Evolutionary conservation across 1,140 invertebrate genomes (phyloP).

Genomic region (Sminthurides bifidus): DNA sequence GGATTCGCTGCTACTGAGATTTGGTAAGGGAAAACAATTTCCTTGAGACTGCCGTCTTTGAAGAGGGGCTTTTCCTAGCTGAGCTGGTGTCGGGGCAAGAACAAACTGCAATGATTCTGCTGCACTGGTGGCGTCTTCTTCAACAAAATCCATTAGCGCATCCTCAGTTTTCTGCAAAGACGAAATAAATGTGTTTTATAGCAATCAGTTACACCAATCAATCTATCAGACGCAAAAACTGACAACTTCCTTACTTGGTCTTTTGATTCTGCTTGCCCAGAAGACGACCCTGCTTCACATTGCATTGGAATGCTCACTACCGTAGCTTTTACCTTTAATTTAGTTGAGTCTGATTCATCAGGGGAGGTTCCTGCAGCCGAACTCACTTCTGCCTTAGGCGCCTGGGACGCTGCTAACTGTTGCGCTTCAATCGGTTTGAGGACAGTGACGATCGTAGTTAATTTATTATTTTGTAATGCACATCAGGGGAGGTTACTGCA

Average conservation of each 20-base stretch:
- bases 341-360: slow-evolving; percentile 10
- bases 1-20: not conserved
- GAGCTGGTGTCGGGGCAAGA: slow-evolving; percentile 81
- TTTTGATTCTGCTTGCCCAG: not conserved
- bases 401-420: not conserved
- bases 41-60: slow-evolving; percentile 69
- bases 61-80: slow-evolving; percentile 71
- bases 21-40: slow-evolving; percentile 36
- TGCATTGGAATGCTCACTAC: slow-evolving; percentile 23
- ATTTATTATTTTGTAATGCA: slow-evolving; percentile 21
- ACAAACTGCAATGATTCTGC: slow-evolving; percentile 47
- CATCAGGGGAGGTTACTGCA: slow-evolving; percentile 14
- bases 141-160: not conserved
- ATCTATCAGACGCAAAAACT: not conserved
- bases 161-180: not conserved
- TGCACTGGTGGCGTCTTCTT: not conserved
- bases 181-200: not conserved
- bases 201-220: not conserved
- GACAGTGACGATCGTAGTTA: slow-evolving; percentile 25
- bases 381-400: slow-evolving; percentile 6
- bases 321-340: slow-evolving; percentile 23
- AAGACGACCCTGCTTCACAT: not conserved
- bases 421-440: slow-evolving; percentile 20
- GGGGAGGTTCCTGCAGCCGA: slow-evolving; percentile 1
- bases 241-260: not conserved